Percentiles rank a stretch among this genome's conserved stretches.
phyloP scores from a whole-genome alignment of 37 sponge, comb jelly and placozoan species.

The Eunapius fragilis region DNA sequence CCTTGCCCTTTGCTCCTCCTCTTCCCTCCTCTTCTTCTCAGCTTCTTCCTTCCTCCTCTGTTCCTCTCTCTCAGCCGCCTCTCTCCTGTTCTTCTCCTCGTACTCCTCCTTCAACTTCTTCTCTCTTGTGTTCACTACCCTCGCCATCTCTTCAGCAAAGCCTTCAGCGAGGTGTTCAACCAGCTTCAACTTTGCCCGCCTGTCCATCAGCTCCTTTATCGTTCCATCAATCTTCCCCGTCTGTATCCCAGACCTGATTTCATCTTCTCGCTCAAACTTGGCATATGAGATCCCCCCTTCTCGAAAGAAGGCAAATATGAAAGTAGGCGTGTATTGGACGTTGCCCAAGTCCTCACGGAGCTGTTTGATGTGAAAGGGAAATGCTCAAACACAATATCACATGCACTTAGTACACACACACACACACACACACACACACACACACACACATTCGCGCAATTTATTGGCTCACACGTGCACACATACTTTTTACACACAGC shows the following conservation, averaged over 20 bases:
- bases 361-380: conserved; percentile 1
- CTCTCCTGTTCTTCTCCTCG: conserved; percentile 63
- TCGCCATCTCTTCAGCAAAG: conserved; percentile 32
- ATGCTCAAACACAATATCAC: neutral
- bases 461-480: neutral
- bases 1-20: conserved; percentile 50
- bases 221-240: conserved; percentile 24
- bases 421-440: conserved; percentile 20
- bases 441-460: neutral
- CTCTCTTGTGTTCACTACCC: conserved; percentile 17
- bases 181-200: conserved; percentile 47
- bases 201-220: conserved; percentile 41
- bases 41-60: conserved; percentile 21
- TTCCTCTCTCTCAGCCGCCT: conserved; percentile 52
- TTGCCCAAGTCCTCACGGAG: conserved; percentile 59
- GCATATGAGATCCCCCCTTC: conserved; percentile 10
- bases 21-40: conserved; percentile 38
- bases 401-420: neutral
- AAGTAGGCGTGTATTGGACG: conserved; percentile 50
- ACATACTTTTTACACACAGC: conserved; percentile 16
- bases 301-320: conserved; percentile 34
- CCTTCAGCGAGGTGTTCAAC: conserved; percentile 30
- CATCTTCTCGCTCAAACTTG: conserved; percentile 45
- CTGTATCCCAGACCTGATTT: conserved; percentile 26
- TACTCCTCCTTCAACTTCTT: conserved; percentile 47